Evolutionary conservation across 1,140 invertebrate genomes (phyloP).

Genomic region (Oedothorax gibbosus): DNA sequence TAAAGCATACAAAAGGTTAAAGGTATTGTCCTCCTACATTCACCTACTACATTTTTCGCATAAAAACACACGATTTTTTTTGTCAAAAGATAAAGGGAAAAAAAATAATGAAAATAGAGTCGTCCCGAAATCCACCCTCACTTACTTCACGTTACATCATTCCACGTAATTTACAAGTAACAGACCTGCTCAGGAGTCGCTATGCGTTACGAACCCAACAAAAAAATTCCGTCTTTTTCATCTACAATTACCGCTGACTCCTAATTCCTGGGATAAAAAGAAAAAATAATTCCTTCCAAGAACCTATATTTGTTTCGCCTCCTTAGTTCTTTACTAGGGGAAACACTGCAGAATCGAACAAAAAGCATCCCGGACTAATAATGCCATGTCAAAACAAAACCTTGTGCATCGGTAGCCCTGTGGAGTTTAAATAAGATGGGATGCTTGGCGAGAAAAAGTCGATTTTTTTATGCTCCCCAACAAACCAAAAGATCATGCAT

Average conservation of each 20-base stretch:
- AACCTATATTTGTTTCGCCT: not conserved
- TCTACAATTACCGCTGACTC: conserved; percentile 31
- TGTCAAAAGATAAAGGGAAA: not conserved
- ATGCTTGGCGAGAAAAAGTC: no score
- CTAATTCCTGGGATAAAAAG: conserved; percentile 12
- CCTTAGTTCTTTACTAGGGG: not conserved
- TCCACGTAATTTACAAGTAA: conserved; percentile 15
- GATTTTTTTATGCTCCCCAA: no score
- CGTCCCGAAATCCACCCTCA: not conserved
- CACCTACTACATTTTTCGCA: no score
- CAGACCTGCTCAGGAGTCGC: conserved; percentile 19
- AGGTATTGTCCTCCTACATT: no score
- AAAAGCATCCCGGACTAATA: no score
- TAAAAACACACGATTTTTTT: no score
- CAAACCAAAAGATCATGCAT: no score
- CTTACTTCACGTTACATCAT: not conserved
- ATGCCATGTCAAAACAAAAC: no score
- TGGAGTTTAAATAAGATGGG: no score
- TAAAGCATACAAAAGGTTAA: no score
- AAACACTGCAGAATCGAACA: not conserved
- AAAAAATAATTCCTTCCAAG: not conserved
- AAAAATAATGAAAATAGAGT: not conserved
- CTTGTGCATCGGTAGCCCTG: no score
- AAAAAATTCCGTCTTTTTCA: conserved; percentile 27
- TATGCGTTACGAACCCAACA: not conserved